Percentiles rank a stretch among this genome's conserved stretches.
Evolutionary conservation across 2,888 invertebrate species (phyloP).

Genomic region (Drosophila nr. fundita): DNA sequence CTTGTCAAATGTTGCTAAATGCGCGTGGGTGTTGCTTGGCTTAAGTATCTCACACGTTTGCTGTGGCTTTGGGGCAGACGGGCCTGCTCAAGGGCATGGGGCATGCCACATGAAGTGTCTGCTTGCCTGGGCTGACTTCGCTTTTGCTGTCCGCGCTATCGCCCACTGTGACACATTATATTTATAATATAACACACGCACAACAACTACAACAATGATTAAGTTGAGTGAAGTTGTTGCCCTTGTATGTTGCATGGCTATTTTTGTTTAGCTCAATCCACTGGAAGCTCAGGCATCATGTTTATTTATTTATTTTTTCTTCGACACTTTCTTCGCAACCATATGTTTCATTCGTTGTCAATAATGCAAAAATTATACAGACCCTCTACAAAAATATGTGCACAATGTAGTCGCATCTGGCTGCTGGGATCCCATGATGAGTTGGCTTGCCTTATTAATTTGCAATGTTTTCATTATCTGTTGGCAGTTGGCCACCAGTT

Average conservation of each 20-base stretch:
- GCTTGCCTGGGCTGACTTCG: slow-evolving; percentile 52
- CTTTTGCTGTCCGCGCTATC: slow-evolving; percentile 67
- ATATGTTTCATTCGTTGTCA: slow-evolving; percentile 69
- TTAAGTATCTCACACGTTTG: slow-evolving; percentile 49
- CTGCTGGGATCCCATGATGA: slow-evolving; percentile 43
- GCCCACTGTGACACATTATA: slow-evolving; percentile 78
- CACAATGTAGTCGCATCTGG: slow-evolving; percentile 63
- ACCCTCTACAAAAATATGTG: slow-evolving; percentile 65
- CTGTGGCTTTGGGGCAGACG: slow-evolving; percentile 12
- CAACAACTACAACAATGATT: slow-evolving; percentile 52
- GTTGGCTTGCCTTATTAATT: slow-evolving; percentile 47
- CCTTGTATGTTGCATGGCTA: slow-evolving; percentile 48
- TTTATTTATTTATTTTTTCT: slow-evolving; percentile 46
- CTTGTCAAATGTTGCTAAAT: slow-evolving; percentile 43
- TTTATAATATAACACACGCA: slow-evolving; percentile 61
- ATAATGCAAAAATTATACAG: slow-evolving; percentile 75
- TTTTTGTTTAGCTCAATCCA: slow-evolving; percentile 56
- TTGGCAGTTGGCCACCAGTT: slow-evolving; percentile 24
- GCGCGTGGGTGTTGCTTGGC: slow-evolving; percentile 63
- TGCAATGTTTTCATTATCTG: slow-evolving; percentile 44
- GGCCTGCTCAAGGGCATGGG: neutral
- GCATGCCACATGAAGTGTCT: slow-evolving; percentile 62
- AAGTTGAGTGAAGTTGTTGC: slow-evolving; percentile 42
- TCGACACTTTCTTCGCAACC: slow-evolving; percentile 31
- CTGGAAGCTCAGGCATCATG: slow-evolving; percentile 48